phyloP scores from a whole-genome alignment of 2,888 invertebrate species.

The Philaethria dido region DNA sequence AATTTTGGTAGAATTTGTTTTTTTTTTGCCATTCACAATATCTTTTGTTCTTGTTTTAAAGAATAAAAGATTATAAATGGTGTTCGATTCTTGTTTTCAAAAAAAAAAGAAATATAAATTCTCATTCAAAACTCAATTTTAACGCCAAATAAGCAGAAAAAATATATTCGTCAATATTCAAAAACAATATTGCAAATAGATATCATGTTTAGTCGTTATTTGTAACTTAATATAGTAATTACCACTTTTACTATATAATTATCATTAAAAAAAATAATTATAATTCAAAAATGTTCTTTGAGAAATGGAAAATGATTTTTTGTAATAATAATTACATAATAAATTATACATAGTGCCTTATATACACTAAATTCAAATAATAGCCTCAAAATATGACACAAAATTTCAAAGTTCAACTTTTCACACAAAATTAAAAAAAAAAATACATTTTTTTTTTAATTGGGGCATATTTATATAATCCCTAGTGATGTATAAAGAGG shows the following conservation, averaged over 20 bases:
- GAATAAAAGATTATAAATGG: constrained; percentile 16
- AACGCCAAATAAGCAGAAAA: background rate
- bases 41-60: constrained; percentile 6
- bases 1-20: constrained; percentile 2
- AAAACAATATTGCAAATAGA: constrained; percentile 8
- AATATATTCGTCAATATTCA: constrained; percentile 2
- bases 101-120: constrained; percentile 5
- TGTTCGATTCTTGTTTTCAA: background rate
- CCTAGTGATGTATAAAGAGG: background rate
- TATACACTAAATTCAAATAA: constrained; percentile 32
- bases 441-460: background rate
- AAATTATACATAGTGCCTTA: constrained; percentile 19
- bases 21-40: background rate
- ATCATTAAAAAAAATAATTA: background rate
- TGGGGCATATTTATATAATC: constrained; percentile 4
- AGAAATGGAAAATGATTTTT: too few relatives aligned
- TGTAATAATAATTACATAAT: constrained; percentile 25
- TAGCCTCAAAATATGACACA: constrained; percentile 50
- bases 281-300: too few relatives aligned
- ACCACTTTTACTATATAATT: constrained; percentile 4
- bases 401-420: background rate
- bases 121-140: constrained; percentile 27
- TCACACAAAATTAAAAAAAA: constrained; percentile 7
- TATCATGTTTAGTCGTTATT: background rate
- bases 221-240: constrained; percentile 47